Evolutionary conservation across 2,888 invertebrate genomes (phyloP), one percentile per base, ranked within the genome.

Genomic region (Tanypteryx hageni): DNA sequence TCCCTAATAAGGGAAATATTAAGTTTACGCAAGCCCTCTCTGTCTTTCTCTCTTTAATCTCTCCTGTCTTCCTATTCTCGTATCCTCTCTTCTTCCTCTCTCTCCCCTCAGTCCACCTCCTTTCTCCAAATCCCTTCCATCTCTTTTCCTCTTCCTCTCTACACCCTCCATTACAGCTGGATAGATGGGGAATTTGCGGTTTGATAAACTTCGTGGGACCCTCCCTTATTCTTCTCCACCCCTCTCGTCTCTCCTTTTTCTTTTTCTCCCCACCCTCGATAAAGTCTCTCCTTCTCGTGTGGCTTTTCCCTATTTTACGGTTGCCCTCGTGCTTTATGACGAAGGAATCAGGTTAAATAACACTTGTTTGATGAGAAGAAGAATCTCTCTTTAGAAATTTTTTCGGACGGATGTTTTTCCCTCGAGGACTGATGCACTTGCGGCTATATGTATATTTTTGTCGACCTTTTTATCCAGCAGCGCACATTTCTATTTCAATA

Each of bases 301-400:
- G 64, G 64, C 64, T 64, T 68, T 22, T 68, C 22, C 68, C 9
- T 22, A 9, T 68, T 68, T 68, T 68, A 68, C 11, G 68, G 68
- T 22, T 68, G 9, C 18, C 68, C 18, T 68, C 22, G 68, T 22
- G n/a, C 68, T 68, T 18, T 68, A 68, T 68, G 18, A 68, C 68
- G 68, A 68, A 10, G 18, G 68, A 44, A 5, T 5, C 44, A 44
- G 44, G 5, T 22, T 68, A 18, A 68, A 68, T 68, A 18, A 68
- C 68, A 68, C 68, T 68, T 68, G 68, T 68, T 68, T 68, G 68
- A 68, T 44, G 68, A n/a, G 68, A 68, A 68, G 2, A 22, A n/a
- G 22, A 68, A 68, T 68, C n/a, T n/a, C 18, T 68, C 18, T 18
- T 18, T 14, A 9, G 64, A 64, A 9, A n/a, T 64, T 64, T n/a